Base-by-base conservation (phyloP, 2,113 vertebrate species). In the Sigmodon hispidus region DNA sequence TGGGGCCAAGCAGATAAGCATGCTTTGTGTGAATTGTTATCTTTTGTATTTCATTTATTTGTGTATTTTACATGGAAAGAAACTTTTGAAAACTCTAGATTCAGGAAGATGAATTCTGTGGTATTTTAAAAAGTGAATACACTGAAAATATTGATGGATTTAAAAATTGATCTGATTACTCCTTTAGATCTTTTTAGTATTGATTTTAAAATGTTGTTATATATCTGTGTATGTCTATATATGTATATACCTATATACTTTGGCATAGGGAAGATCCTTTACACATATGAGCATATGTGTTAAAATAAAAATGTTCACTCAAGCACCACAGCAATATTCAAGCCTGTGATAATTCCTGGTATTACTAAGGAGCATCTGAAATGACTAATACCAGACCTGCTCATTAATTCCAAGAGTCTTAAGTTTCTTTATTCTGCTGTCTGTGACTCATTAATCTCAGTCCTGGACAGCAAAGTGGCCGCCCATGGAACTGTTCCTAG, bases 381-480 rank as follows among this genome's bases (percentile, higher is more conserved):
- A 94, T 95, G 87, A 94, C 70, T 73, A 93, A 93, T 96, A 84
- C 63, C 94, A 84, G 45, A 59, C 73, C 63, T 75, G 26, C 57
- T 94, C 83, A 91, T 88, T 95, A 94, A 95, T 94, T 89, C 79
- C 87, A 91, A 67, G 90, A 91, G 87, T 84, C 79, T 95, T 95
- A 94, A 65, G 21, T 94, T 95, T 97, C 95, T 96, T 92, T 96
- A 59, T 96, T 97, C 65, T 90, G 29, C 83, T 93, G 65, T 79
- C 69, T 92, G 70, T 88, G 96, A 96, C 83, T 98, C 95, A 88
- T 94, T 94, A 97, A 79, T 79, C 73, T 87, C 87, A 69, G 26
- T 76, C 87, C 94, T 93, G 73, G 83, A 73, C 63, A 91, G 92
- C 76, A 85, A 87, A 94, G 89, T 94, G 91, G 55, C 57, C 91